Base-by-base conservation (phyloP, 2,888 invertebrate species). In the Gortyna flavago region DNA sequence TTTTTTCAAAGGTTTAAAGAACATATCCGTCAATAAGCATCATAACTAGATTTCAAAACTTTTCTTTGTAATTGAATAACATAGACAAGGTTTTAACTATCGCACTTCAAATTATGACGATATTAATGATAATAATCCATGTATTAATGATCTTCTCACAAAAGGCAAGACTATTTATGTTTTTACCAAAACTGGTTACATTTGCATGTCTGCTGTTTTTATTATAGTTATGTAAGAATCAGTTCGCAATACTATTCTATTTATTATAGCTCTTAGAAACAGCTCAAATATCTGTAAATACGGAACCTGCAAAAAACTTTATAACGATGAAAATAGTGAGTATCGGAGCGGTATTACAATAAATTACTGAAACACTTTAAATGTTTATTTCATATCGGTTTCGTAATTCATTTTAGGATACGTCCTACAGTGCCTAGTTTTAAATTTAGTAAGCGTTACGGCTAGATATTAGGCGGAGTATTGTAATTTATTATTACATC, bases 201-300 rank as follows among this genome's bases (percentile, higher is more conserved):
- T 35, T 13, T 25, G 35, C 35, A 79, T 25, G 8, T 57, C 44
- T 48, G 59, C 38, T 29, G 59, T 71, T 79, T 51, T 70, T 32
- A 54, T 38, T 32, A 59, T 35, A 54, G n/a, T 38, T 29, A 41
- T 38, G 5, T 80, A 51, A 48, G 72, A n/a, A 41, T 54, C 57
- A n/a, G 13, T 62, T 77, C 57, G 25, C 38, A 67, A 64, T 71
- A 64, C 32, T 54, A 44, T 54, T 79, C 0, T 69, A 65, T 65
- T 61, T 54, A 66, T 79, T 59, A 59, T 80, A 80, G 59, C 9
- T 59, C 13, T 29, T 65, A 80, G 35, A 61, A 66, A 80, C 59
- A 73, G 51, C 66, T 80, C 80, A 80, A 64, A 65, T 51, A 80
- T 59, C 3, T 59, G n/a, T 72, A 72, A 65, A 41, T 48, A 71